Evolutionary conservation across 1,140 invertebrate genomes (phyloP), one percentile per base, ranked within the genome.

Genomic region (Drosophila virilis): DNA sequence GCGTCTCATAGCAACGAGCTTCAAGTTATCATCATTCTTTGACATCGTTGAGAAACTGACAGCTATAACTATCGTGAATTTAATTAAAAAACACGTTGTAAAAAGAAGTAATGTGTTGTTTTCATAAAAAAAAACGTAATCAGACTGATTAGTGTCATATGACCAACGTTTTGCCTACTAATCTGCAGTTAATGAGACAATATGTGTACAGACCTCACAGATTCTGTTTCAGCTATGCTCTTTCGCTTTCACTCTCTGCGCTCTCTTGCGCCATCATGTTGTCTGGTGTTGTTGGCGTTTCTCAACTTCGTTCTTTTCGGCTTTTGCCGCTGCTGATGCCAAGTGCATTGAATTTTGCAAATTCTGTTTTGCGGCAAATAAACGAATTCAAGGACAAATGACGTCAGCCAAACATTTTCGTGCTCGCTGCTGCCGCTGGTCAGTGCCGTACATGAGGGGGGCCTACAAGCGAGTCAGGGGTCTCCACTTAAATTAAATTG

Each of bases 341-440:
- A 79, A 90, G 81, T 86, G 83, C 83, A 86, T 83, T 86, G 83
- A 86, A 88, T 86, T 90, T 90, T 77, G 85, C 50, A 67, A 81
- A 70, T 80, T 84, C 83, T 62, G 67, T 61, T 89, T 89, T 73
- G 62, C 69, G 71, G 84, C 80, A 83, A 88, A 89, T 80, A 85
- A 67, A 85, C 74, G 75, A 89, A 62, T 90, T 90, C 85, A 90
- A 90, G 86, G 86, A 90, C 86, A 90, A 82, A 83, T 90, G 86
- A 90, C 86, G 86, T 90, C 86, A 90, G 76, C 79, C 77, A 89
- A 88, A 75, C 80, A 82, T 78, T 88, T 83, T 77, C 61, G 66
- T 68, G 57, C 15, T 62, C 22, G 57, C 40, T 54, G 60, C 69
- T 74, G 69, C 61, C 67, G 66, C 40, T 82, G 70, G 38, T 74